phyloP scores from a whole-genome alignment of 2,113 vertebrate genomes.

The Montifringilla adamsi region DNA sequence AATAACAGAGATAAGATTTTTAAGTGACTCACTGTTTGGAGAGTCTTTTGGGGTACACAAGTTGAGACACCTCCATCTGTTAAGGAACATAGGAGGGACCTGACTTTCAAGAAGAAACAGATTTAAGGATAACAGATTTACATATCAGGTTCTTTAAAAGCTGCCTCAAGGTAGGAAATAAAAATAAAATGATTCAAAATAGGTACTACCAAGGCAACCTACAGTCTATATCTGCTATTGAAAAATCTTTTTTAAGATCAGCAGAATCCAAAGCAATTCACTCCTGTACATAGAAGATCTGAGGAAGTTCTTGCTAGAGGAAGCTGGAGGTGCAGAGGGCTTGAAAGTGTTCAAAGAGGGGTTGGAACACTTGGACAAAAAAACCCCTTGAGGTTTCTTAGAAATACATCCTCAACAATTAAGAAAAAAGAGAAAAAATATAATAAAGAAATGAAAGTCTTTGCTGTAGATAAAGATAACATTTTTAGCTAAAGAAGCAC shows the following conservation, averaged over 20 bases:
- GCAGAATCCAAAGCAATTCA: background rate
- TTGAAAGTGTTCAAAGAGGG: background rate
- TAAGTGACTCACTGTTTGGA: slow-evolving; percentile 15
- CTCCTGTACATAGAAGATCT: background rate
- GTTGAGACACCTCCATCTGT: slow-evolving; percentile 17
- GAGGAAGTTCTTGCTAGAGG: background rate
- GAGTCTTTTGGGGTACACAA: slow-evolving; percentile 14
- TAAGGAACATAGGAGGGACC: background rate
- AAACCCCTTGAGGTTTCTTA: background rate
- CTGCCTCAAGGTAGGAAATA: background rate
- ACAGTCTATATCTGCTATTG: background rate
- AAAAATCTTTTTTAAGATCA: background rate
- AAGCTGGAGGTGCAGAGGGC: background rate
- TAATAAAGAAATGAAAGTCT: background rate
- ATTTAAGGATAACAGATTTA: slow-evolving; percentile 2
- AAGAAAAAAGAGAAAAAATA: background rate
- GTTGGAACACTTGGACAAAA: background rate
- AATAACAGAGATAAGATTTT: background rate
- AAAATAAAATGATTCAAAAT: background rate
- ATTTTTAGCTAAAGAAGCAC: background rate
- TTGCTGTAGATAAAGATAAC: background rate
- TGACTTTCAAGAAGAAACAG: background rate
- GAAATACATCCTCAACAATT: background rate
- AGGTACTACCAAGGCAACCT: background rate
- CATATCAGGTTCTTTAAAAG: slow-evolving; percentile 1